Evolutionary conservation across 2,113 vertebrate species (phyloP), one percentile per base, ranked within the genome.

Genomic region (Chascanopsetta lugubris): DNA sequence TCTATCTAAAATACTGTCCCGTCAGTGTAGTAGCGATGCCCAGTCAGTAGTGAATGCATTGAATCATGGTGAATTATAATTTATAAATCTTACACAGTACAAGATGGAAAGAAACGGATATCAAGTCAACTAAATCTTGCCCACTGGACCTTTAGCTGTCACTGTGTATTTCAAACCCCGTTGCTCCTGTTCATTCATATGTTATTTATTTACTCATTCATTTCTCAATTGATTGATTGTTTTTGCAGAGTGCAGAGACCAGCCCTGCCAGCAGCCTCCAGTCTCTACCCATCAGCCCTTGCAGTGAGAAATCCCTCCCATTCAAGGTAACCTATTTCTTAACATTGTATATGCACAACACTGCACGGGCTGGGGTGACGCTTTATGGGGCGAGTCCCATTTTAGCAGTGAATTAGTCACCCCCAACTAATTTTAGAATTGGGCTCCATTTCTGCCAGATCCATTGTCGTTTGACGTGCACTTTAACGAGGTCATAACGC

Each of bases 281-380:
- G 18, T 99, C 97, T 11, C 93, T 99, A 75, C 96, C 96, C 48
- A 94, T 97, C 51, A 98, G 97, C 81, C 97, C 97, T 38, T 94
- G 95, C 86, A 93, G 94, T 34, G 97, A 98, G 75, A 96, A 95
- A 73, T 94, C 94, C 0, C 74, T 93, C 12, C 92, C 92, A 73
- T 94, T 97, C 64, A 98, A 98, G 97, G 97, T 99, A 96, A 91
- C 61, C 4, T 22, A 26, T 48, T 53, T 6, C 50, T 72, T 36
- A 22, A 17, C 50, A 21, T 34, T 50, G 22, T 0, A 20, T 24
- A 1, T 17, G 17, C 6, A 53, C 10, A 42, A 17, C 22, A 60
- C 13, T 25, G 18, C 26, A 10, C 2, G 25, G 32, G 10, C 18
- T 0, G 7, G 20, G 11, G 21, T 3, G 47, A 29, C 24, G 1